phyloP scores from a whole-genome alignment of 2,113 vertebrate species.

The Cacatua alba region DNA sequence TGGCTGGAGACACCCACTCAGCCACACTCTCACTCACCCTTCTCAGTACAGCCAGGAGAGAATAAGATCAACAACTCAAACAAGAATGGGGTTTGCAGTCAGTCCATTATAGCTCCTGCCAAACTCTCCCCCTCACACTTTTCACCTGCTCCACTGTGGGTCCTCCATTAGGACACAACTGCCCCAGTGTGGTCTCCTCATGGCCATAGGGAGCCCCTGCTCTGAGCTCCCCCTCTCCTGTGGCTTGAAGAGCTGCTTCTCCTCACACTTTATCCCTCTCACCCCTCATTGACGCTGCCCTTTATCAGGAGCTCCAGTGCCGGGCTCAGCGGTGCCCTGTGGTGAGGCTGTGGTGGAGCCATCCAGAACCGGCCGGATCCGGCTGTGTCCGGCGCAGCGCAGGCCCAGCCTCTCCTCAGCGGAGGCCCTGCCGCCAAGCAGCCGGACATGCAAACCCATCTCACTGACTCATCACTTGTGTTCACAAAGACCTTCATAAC shows the following conservation, averaged over 20 bases:
- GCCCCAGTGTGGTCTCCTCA: fast-evolving
- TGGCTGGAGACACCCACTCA: not conserved
- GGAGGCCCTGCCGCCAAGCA: too few species aligned
- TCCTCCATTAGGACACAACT: not conserved
- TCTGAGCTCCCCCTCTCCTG: fast-evolving
- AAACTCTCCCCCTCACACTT: not conserved
- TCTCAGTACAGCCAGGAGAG: not conserved
- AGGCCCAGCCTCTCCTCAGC: not conserved
- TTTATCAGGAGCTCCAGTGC: not conserved
- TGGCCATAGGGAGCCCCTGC: fast-evolving
- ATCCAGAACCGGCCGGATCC: fast-evolving
- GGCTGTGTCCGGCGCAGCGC: fast-evolving
- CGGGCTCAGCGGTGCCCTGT: fast-evolving
- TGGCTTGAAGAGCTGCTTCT: not conserved
- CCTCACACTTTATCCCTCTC: not conserved
- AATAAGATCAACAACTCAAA: not conserved
- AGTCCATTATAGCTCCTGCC: not conserved
- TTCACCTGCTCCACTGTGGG: too few species aligned
- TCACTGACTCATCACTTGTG: not conserved
- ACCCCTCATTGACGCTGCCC: not conserved
- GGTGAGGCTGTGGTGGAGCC: fast-evolving
- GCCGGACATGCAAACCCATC: fast-evolving
- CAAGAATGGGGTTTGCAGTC: not conserved
- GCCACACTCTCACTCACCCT: not conserved
- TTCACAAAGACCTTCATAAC: not conserved